Evolutionary conservation across 2,797 vertebrate genomes (phyloP).

Genomic region (Sebastes jordani): DNA sequence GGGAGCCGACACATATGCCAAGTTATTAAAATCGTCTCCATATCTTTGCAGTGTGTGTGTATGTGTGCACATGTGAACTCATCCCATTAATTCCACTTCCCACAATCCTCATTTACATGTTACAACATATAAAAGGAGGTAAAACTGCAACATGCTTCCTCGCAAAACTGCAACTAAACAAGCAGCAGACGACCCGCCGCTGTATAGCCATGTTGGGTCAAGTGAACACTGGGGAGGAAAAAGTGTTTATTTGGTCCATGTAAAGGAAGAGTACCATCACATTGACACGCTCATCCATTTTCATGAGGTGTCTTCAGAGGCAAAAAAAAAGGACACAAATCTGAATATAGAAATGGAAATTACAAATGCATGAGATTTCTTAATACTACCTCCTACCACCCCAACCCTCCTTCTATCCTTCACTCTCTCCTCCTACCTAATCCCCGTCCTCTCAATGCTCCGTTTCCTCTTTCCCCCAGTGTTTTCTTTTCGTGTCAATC

Average conservation of each 20-base stretch:
- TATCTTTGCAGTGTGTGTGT: neutral
- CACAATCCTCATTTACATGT: constrained; percentile 40
- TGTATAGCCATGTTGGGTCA: constrained; percentile 25
- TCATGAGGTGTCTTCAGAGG: constrained; percentile 42
- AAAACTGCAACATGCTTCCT: neutral
- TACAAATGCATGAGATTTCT: constrained; percentile 68
- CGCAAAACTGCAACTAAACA: neutral
- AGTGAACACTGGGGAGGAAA: constrained; percentile 10
- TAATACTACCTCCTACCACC: constrained; percentile 34
- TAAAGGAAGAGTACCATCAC: constrained; percentile 44
- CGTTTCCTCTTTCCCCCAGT: neutral
- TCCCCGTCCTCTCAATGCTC: constrained; percentile 31
- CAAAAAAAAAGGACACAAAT: constrained; percentile 31
- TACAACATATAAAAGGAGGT: neutral
- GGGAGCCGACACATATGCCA: neutral
- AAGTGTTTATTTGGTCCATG: constrained; percentile 50
- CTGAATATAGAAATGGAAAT: constrained; percentile 65
- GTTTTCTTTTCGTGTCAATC: constrained; percentile 29
- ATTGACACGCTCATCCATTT: constrained; percentile 67
- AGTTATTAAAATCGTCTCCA: neutral
- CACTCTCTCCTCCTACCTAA: constrained; percentile 35
- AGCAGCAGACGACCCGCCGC: neutral
- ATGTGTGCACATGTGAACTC: neutral
- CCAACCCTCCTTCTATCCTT: constrained; percentile 6
- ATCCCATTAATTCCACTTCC: constrained; percentile 24